phyloP scores from a whole-genome alignment of 2,888 invertebrate species.

The Macropis europaea region DNA sequence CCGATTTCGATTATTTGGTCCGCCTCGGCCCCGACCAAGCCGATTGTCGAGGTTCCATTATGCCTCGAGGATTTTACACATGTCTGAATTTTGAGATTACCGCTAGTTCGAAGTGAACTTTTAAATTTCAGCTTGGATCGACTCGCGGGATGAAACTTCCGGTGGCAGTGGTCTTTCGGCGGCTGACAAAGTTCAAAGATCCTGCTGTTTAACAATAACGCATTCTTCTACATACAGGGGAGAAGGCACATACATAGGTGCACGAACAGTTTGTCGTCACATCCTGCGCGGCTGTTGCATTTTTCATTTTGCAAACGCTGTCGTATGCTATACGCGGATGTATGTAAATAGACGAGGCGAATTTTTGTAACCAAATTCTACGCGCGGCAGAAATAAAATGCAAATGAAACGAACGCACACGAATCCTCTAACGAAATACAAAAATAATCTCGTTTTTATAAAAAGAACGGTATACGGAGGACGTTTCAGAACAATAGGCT shows the following conservation, averaged over 20 bases:
- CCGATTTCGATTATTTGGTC: no score
- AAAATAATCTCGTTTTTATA: no score
- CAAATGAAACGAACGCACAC: not conserved
- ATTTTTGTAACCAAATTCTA: constrained; percentile 13
- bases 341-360: constrained; percentile 7
- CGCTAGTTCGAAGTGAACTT: no score
- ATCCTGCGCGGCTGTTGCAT: constrained; percentile 48
- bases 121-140: not conserved
- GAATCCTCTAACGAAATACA: no score
- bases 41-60: no score
- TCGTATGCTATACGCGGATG: constrained; percentile 3
- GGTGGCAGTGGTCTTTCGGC: not conserved
- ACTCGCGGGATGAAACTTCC: not conserved
- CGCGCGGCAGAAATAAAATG: not conserved
- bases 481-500: no score
- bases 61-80: no score
- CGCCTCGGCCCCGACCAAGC: no score
- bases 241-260: constrained; percentile 5
- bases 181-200: constrained; percentile 34
- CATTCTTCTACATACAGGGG: constrained; percentile 13
- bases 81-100: no score
- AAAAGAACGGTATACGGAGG: no score
- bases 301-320: constrained; percentile 49
- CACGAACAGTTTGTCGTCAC: constrained; percentile 46
- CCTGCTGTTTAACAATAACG: constrained; percentile 19